Evolutionary conservation across 2,113 vertebrate species (phyloP), one percentile per base, ranked within the genome.

Genomic region (Clupea harengus): DNA sequence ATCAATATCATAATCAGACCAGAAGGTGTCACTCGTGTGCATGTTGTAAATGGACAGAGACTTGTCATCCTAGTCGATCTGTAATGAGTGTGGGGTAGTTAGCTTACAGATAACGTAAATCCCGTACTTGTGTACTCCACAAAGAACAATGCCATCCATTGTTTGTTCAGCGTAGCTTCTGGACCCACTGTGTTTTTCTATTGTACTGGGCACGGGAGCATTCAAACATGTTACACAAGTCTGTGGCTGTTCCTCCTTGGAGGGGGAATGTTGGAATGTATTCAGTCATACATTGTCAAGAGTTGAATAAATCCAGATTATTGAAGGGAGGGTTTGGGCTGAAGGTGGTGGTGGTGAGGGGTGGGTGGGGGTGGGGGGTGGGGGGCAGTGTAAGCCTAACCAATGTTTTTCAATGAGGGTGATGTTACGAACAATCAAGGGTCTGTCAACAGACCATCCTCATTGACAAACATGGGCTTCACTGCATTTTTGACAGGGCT

Each of bases 1-100:
- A 22, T 25, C 45, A 67, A 32, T 44, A 57, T 44, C 57, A 44
- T 75, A 46, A 28, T 60, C 44, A 50, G 82, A 22, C 87, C 81
- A 82, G 85, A 44, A 72, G 83, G 81, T 46, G 85, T 88, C 52
- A 82, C 81, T 83, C 86, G 46, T 86, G 85, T 72, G 54, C 60
- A 25, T 32, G 45, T 2, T 22, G 18, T 6, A 46, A 47, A 47
- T 7, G 11, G 11, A 82, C 20, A n/a, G 75, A 32, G 13, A 78
- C 11, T 15, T 32, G 11, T 2, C 54, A 60, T 18, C 4, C n/a
- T 5, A 25, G n/a, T 72, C 72, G 17, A 17, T 78, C 72, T 15
- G 32, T 39, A 78, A 78, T 17, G 72, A 78, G 72, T 32, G 72
- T 39, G 72, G 72, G 28, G 28, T 78, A 78, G 72, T 78, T 44